phyloP scores from a whole-genome alignment of 1,140 invertebrate species.

The Drosophila kurseongensis region DNA sequence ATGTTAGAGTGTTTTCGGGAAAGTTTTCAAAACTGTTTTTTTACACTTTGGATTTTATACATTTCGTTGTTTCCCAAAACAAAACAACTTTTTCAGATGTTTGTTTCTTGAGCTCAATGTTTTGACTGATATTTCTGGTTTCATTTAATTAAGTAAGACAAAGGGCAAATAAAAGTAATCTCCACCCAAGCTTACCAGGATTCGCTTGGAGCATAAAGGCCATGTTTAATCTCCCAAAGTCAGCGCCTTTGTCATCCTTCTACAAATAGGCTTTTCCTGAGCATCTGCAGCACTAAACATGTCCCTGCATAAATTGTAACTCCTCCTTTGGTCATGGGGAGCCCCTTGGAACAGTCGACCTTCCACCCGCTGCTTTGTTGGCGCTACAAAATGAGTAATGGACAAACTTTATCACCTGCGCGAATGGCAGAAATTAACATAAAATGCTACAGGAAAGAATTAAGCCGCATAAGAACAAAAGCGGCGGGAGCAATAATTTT shows the following conservation, averaged over 20 bases:
- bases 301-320: constrained; percentile 67
- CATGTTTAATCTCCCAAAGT: constrained; percentile 18
- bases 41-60: background rate
- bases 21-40: background rate
- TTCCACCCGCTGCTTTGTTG: constrained; percentile 31
- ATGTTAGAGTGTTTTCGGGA: background rate
- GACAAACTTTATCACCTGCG: constrained; percentile 73
- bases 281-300: constrained; percentile 27
- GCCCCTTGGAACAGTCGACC: background rate
- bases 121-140: background rate
- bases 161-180: background rate
- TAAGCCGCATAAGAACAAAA: constrained; percentile 64
- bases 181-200: background rate
- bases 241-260: constrained; percentile 18
- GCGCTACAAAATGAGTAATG: constrained; percentile 72
- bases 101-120: too few relatives aligned
- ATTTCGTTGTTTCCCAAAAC: too few relatives aligned
- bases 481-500: constrained; percentile 76
- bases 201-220: background rate
- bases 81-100: too few relatives aligned
- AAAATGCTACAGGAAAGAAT: constrained; percentile 63
- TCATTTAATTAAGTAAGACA: background rate
- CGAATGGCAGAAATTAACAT: constrained; percentile 66
- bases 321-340: constrained; percentile 11
- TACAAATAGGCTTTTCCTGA: constrained; percentile 27